A percentile compares a stretch with the other conserved stretches of the same genome.
Evolutionary conservation across 1,140 invertebrate genomes (phyloP).

Genomic region (Panagrolaimus sp.): DNA sequence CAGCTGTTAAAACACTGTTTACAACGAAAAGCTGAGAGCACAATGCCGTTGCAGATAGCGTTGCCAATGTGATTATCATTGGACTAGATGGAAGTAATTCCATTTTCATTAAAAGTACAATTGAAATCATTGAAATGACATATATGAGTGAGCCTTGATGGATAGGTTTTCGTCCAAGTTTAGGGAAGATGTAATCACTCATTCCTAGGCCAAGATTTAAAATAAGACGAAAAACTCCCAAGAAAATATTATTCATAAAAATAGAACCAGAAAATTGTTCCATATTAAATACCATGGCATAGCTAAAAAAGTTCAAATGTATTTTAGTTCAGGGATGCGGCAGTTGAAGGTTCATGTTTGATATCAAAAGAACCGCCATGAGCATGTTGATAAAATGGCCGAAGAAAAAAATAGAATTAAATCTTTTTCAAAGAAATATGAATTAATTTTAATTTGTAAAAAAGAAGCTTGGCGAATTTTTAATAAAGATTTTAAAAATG

Average conservation of each 20-base stretch:
- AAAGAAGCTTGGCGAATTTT: no score
- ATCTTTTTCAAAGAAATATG: no score
- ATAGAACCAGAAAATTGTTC: slow-evolving; percentile 13
- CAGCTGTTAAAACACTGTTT: not conserved
- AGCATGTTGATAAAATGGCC: no score
- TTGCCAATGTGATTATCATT: slow-evolving; percentile 1
- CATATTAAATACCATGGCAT: slow-evolving; percentile 12
- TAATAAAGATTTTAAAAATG: no score
- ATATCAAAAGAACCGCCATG: no score
- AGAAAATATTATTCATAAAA: not conserved
- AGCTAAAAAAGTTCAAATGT: not conserved
- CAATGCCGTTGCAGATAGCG: not conserved
- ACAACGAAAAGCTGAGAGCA: slow-evolving; percentile 8
- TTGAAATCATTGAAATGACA: not conserved
- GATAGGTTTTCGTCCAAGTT: not conserved
- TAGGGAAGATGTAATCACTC: not conserved
- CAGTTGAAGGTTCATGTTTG: no score
- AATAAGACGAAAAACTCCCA: not conserved
- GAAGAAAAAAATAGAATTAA: no score
- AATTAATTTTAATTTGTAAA: no score
- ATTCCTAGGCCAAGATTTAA: not conserved
- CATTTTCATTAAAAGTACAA: not conserved
- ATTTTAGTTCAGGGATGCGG: no score
- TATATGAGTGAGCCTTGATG: not conserved
- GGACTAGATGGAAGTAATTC: not conserved